Base-by-base conservation (phyloP, 2,113 vertebrate species). In the Passer montanus region DNA sequence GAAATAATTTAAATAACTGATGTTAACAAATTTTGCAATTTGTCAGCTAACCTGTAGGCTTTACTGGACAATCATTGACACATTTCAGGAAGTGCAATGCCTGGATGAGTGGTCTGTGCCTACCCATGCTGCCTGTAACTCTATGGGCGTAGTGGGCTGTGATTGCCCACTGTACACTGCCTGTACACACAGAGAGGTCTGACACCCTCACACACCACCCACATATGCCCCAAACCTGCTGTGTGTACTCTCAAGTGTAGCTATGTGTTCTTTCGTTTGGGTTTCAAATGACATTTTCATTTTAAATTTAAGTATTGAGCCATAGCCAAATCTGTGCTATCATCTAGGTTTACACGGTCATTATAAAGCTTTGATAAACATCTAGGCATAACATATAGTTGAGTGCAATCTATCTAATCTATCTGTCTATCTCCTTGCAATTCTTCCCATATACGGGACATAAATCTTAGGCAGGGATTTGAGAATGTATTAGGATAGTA, bases 391-490 rank as follows among this genome's bases (percentile, higher is more conserved):
- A 76, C 69, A 49, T 63, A 92, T 13, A 83, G 64, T 79, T 77
- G 84, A 93, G 56, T 20, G 37, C 59, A 83, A 67, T 82, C 93
- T 96, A 92, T 90, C 90, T 93, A 92, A 96, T 97, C 97, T 96
- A 89, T 93, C 97, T 96, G 92, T 94, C 96, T 95, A 96, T 92
- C 86, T 97, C 85, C 68, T 94, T 93, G 91, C 93, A 90, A 87
- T 95, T 97, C 96, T 96, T 94, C 87, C 87, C 88, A 95, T 85
- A 96, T 66, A 96, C 8, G 9, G 80, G 81, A 89, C 96, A 97
- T 96, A 97, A 98, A 97, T 94, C 90, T 94, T 84, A 96, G 81
- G 76, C 80, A 95, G 88, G 87, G 90, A 97, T 97, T 97, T 98
- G 95, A 91, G 79, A 83, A 82, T 92, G 85, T 97, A 97, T 97